Conservation (phyloP, 2,888 invertebrate species). For the Diogma glabrata region DNA sequence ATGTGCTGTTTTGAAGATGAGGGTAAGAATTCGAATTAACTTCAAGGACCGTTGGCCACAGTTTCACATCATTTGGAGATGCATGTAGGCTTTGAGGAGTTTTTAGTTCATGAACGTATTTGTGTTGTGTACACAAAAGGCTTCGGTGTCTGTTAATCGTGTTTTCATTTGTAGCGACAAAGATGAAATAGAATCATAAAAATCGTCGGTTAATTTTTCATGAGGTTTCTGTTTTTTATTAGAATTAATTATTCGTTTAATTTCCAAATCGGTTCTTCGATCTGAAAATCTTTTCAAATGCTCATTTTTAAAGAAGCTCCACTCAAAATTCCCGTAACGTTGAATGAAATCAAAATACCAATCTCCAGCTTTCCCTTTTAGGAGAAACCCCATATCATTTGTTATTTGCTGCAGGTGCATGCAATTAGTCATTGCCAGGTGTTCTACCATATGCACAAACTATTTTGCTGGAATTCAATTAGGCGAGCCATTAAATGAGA, state of each 20-base stretch:
- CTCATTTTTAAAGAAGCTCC: too few relatives aligned
- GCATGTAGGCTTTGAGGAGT: too few relatives aligned
- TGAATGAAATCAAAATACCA: not conserved
- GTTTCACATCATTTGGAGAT: too few relatives aligned
- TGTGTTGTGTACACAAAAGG: not conserved
- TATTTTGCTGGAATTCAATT: not conserved
- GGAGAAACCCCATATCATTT: not conserved
- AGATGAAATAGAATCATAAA: not conserved
- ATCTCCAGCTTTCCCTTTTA: not conserved
- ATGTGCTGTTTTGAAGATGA: too few relatives aligned
- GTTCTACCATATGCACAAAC: not conserved
- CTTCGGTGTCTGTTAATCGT: not conserved
- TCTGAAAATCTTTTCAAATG: not conserved
- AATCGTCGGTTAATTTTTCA: not conserved
- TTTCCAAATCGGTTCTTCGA: not conserved
- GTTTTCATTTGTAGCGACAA: not conserved
- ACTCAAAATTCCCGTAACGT: not conserved
- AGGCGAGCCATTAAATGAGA: too few relatives aligned
- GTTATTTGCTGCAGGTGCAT: not conserved
- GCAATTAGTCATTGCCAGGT: not conserved
- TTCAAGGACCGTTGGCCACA: too few relatives aligned
- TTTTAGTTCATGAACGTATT: not conserved
- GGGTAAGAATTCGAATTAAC: too few relatives aligned
- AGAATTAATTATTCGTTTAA: not conserved
- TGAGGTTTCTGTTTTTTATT: not conserved